Evolutionary conservation across 2,888 invertebrate species (phyloP), one percentile per base, ranked within the genome.

Genomic region (Digitonthophagus gazella): DNA sequence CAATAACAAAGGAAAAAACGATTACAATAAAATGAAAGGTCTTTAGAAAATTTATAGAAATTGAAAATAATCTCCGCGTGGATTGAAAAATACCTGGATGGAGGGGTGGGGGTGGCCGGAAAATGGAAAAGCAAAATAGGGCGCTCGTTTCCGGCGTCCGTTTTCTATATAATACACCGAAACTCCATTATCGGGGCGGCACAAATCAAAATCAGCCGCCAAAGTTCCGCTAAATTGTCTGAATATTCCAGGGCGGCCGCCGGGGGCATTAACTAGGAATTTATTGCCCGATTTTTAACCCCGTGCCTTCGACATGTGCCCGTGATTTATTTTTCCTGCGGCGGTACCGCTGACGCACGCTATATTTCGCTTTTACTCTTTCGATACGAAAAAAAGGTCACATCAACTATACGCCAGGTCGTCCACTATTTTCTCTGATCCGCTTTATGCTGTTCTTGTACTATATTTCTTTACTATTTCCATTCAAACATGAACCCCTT

Each of bases 1-100:
- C 56, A 58, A 58, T 67, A 65, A 67, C 19, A 67, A 44, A 44
- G 8, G n/a, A n/a, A 67, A 63, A 55, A 67, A 67, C 63, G 19
- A 63, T 44, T 5, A 1, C 1, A 8, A 8, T 44, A 44, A 2
- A 1, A 44, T 8, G 28, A 44, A 58, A n/a, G n/a, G n/a, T n/a
- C n/a, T n/a, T n/a, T n/a, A n/a, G n/a, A n/a, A n/a, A n/a, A n/a
- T n/a, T n/a, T n/a, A n/a, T n/a, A n/a, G n/a, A n/a, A n/a, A n/a
- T n/a, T n/a, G n/a, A n/a, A n/a, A n/a, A n/a, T n/a, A n/a, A n/a
- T n/a, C n/a, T n/a, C n/a, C n/a, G 3, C 28, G 6, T 44, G 28
- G 6, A 1, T 44, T 18, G 19, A 18, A 61, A 61, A 18, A 16
- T 15, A 15, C 5, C 16, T 6, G 61, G n/a, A 19, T 1, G 57